Conservation (phyloP, 92 coral and sea anemone species). For the Epizoanthus stellaris region DNA sequence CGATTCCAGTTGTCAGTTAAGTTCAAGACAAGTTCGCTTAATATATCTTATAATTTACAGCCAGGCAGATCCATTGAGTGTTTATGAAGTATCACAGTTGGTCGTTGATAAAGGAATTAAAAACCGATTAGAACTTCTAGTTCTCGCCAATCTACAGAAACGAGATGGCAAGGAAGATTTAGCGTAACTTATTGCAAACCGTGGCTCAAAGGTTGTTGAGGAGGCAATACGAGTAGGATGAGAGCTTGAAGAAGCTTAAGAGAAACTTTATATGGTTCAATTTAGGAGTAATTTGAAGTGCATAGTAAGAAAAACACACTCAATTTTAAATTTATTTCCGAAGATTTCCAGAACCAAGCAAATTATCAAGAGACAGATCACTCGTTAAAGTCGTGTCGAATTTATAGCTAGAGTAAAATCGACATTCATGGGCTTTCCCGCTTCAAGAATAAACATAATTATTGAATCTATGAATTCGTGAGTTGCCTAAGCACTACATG, state of each 20-base stretch:
- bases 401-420: too few species aligned
- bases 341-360: too few species aligned
- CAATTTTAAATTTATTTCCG: too few species aligned
- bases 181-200: conserved; percentile 53
- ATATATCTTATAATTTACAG: conserved; percentile 38
- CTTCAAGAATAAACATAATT: too few species aligned
- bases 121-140: conserved; percentile 51
- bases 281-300: too few species aligned
- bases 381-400: too few species aligned
- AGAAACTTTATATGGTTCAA: too few species aligned
- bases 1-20: neutral
- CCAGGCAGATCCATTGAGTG: neutral
- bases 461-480: too few species aligned
- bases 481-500: too few species aligned
- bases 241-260: conserved; percentile 52
- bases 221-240: conserved; percentile 54
- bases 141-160: conserved; percentile 50
- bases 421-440: too few species aligned
- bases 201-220: conserved; percentile 53
- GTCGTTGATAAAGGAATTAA: conserved; percentile 43
- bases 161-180: conserved; percentile 57
- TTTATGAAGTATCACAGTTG: conserved; percentile 46
- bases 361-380: too few species aligned
- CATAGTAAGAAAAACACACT: too few species aligned
- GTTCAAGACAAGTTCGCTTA: conserved; percentile 10